Conservation (phyloP, 1,140 invertebrate species). For the Riptortus pedestris region DNA sequence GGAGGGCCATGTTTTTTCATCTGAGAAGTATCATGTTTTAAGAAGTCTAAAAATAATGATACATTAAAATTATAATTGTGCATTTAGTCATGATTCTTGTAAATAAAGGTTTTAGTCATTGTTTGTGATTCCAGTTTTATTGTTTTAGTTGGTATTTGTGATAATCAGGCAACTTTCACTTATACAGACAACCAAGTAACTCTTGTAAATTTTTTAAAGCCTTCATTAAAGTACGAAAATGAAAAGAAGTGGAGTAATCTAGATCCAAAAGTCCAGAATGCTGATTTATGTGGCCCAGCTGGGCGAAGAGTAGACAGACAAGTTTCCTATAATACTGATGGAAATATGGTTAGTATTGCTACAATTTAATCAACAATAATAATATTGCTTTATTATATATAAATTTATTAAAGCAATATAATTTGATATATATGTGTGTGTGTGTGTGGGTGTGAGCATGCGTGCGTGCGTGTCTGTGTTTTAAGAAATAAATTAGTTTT, state of each 20-base stretch:
- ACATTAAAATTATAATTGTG: no score
- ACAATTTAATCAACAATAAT: no score
- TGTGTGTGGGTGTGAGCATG: no score
- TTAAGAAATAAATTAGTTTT: no score
- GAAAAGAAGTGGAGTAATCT: conserved; percentile 49
- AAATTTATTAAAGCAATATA: no score
- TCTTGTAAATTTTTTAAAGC: conserved; percentile 51
- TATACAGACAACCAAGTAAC: conserved; percentile 57
- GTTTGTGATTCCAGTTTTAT: conserved; percentile 18
- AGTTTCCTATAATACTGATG: conserved; percentile 49
- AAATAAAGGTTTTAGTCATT: neutral
- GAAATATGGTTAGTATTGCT: conserved; percentile 43
- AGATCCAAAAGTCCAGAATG: conserved; percentile 49
- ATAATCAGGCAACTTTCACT: conserved; percentile 51
- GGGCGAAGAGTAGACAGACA: conserved; percentile 53
- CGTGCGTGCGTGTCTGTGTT: no score
- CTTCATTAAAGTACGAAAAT: conserved; percentile 40
- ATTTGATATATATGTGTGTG: no score
- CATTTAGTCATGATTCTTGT: neutral
- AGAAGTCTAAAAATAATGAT: no score
- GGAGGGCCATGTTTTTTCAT: neutral
- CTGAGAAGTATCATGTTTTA: neutral
- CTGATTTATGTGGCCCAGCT: conserved; percentile 48
- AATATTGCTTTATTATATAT: no score
- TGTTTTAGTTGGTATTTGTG: conserved; percentile 48